Evolutionary conservation across 2,888 invertebrate species (phyloP).

Genomic region (Ophion ellenae): DNA sequence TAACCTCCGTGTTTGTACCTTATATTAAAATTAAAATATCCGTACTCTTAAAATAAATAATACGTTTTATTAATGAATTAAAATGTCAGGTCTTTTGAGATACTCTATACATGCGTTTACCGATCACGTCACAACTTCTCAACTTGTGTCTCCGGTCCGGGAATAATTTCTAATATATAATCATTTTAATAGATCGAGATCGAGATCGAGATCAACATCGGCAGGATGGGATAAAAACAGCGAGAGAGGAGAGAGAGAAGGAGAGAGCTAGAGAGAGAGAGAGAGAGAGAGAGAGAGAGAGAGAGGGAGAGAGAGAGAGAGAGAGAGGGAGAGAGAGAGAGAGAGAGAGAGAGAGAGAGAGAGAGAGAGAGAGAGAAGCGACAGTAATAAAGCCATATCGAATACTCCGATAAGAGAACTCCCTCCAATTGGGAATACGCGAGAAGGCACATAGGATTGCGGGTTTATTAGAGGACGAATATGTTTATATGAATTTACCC

Average conservation of each 20-base stretch:
- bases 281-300: not conserved
- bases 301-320: conserved; percentile 7
- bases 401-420: conserved; percentile 31
- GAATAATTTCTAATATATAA: conserved; percentile 35
- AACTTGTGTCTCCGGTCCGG: conserved; percentile 11
- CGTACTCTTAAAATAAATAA: too few relatives aligned
- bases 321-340: not conserved
- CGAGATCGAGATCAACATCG: not conserved
- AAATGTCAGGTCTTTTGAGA: too few relatives aligned
- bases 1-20: too few relatives aligned
- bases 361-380: not conserved
- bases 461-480: conserved; percentile 54
- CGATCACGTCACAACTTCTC: not conserved
- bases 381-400: conserved; percentile 51
- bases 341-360: not conserved
- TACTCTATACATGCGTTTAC: too few relatives aligned
- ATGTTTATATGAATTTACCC: not conserved
- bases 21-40: too few relatives aligned
- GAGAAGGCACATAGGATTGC: conserved; percentile 36
- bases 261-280: too few relatives aligned
- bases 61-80: too few relatives aligned
- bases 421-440: conserved; percentile 52
- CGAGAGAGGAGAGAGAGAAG: not conserved
- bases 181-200: conserved; percentile 35
- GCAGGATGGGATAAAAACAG: too few relatives aligned